Evolutionary conservation across 2,797 vertebrate species (phyloP).

Genomic region (Dromococcyx pavoninus): DNA sequence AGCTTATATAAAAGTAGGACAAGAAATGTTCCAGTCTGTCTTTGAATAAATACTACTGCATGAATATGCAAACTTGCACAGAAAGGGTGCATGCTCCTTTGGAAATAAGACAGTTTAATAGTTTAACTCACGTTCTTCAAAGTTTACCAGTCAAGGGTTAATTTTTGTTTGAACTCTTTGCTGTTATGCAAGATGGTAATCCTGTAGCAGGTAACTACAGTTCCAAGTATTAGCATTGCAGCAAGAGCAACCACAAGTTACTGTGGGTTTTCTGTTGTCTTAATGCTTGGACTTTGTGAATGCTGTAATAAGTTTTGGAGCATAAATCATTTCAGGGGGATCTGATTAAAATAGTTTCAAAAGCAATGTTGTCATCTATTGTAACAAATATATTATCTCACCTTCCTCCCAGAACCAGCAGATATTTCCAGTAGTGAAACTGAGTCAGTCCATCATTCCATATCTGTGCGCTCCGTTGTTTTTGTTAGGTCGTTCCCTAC

Average conservation of each 20-base stretch:
- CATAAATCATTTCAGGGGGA: neutral
- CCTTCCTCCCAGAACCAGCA: neutral
- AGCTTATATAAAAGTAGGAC: slow-evolving; percentile 65
- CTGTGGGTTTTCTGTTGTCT: neutral
- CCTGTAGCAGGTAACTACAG: neutral
- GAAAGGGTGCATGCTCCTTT: neutral
- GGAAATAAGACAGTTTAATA: neutral
- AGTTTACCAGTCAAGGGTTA: neutral
- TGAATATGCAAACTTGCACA: neutral
- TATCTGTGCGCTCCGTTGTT: accelerated
- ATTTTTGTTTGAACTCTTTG: neutral
- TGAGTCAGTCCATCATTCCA: neutral
- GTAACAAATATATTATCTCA: neutral
- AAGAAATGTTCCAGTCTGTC: slow-evolving; percentile 64
- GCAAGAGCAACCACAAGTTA: neutral
- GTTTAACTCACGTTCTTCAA: neutral
- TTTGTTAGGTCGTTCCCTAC: neutral
- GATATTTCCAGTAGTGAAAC: neutral
- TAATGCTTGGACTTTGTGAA: neutral
- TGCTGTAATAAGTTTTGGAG: neutral
- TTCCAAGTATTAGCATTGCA: neutral
- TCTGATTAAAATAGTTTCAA: neutral
- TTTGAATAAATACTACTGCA: slow-evolving; percentile 55
- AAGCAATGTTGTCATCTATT: neutral
- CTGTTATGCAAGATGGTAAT: neutral